These are phyloP conservation scores for Megalops cyprinoides DNA, from an alignment of 2,797 vertebrate genomes.

Conservation along the genomic window DNA sequence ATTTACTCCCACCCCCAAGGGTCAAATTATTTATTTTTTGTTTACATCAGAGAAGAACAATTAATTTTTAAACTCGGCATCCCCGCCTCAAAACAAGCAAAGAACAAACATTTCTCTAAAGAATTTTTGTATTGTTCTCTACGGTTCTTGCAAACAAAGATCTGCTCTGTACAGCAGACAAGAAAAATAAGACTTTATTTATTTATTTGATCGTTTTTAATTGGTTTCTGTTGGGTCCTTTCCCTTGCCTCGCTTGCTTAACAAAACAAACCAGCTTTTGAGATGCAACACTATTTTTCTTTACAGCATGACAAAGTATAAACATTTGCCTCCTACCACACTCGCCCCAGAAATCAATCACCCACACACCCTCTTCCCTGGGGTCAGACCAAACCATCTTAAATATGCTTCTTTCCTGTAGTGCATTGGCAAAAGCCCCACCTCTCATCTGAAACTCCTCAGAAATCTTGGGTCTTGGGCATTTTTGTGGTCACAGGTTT, in stretches of 20 bases:
- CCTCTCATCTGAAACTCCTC: not conserved
- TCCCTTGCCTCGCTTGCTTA: conserved; percentile 1
- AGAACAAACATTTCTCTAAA: not conserved
- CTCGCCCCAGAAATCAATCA: not conserved
- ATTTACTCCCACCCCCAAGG: conserved; percentile 13
- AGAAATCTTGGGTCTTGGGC: not conserved
- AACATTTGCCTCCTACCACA: conserved; percentile 4
- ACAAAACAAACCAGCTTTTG: not conserved
- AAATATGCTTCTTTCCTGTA: not conserved
- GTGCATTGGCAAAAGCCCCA: too few relatives aligned
- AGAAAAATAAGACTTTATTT: not conserved
- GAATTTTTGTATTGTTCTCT: not conserved
- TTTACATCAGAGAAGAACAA: conserved; percentile 3
- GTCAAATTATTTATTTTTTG: conserved; percentile 14
- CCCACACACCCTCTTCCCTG: not conserved
- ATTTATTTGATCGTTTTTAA: conserved; percentile 32
- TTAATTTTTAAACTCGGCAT: conserved; percentile 7
- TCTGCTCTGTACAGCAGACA: not conserved
- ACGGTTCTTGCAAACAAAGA: conserved; percentile 18
- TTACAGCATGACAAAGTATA: conserved; percentile 2
- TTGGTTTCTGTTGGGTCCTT: conserved; percentile 29
- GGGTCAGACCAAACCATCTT: not conserved
- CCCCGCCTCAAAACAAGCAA: not conserved
- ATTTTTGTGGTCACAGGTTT: not conserved
- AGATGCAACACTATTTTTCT: conserved; percentile 14